Evolutionary conservation across 1,140 invertebrate species (phyloP), one percentile per base, ranked within the genome.

Genomic region (Drosophila novamexicana): DNA sequence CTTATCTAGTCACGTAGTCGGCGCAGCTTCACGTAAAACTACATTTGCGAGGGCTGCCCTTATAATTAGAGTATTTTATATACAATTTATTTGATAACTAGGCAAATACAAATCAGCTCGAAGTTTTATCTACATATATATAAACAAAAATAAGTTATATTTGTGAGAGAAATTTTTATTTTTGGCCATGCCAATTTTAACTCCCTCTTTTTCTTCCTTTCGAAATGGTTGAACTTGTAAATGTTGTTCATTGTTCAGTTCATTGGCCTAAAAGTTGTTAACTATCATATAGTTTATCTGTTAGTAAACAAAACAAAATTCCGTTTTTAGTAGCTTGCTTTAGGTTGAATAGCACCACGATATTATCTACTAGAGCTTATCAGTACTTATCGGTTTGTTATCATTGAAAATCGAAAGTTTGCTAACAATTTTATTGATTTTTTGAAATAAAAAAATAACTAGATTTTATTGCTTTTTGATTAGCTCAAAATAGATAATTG

Each of bases 1-100:
- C 52, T 88, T 88, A 86, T 88, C 83, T 88, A 67, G 79, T 82
- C 83, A 86, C 83, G 83, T 88, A 88, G 72, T 54, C 44, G 45
- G 58, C 68, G 39, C 59, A 49, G 49, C 50, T 57, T 8, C 63
- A 59, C 64, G 54, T 53, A 14, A 16, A 40, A 50, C 14, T 61
- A n/a, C 9, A 45, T 44, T 10, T 14, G 57, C 66, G 57, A 52
- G 64, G 36, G 64, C 6, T 69, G 56, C 40, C 22, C 49, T 18
- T 22, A 50, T 61, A 50, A 45, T 7, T 72, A 53, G 22, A 8
- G 5, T 8, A 37, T 2, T 9, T 37, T 37, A 37, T 37, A 29
- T 29, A 5, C 22, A 2, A 29, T 29, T 29, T 29, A 29, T 29
- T 29, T 29, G 22, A 0, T 4, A 0, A 29, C 0, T 29, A 29